A percentile compares a stretch with the other conserved stretches of the same genome.
Conservation (phyloP, 2,888 invertebrate genomes). For the Drosophila paucipuncta region DNA sequence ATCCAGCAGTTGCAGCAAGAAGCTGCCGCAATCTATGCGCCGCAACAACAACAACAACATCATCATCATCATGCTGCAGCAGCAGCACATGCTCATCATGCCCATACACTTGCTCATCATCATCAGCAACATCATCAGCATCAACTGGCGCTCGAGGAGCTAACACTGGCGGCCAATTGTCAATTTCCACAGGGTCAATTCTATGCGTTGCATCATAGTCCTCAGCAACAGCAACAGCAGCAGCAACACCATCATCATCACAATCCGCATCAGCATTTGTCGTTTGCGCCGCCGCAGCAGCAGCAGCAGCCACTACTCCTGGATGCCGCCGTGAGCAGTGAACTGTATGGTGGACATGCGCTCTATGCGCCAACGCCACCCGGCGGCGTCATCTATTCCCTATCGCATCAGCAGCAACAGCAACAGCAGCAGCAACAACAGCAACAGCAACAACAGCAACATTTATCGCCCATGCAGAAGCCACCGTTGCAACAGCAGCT, state of each 20-base stretch:
- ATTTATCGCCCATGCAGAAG: conserved; percentile 86
- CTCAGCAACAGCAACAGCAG: conserved; percentile 76
- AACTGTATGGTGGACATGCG: conserved; percentile 52
- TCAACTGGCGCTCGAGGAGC: conserved; percentile 87
- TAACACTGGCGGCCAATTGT: conserved; percentile 88
- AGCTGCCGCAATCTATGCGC: conserved; percentile 88
- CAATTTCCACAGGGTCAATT: conserved; percentile 92
- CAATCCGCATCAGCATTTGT: conserved; percentile 27
- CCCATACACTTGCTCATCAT: conserved; percentile 2
- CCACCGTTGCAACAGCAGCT: conserved; percentile 93
- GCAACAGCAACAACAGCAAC: conserved; percentile 34
- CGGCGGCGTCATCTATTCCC: conserved; percentile 25
- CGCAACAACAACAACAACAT: conserved; percentile 17
- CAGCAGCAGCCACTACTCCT: conserved; percentile 49
- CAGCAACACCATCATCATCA: conserved; percentile 84
- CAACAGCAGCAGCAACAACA: conserved; percentile 87
- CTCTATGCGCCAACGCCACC: conserved; percentile 56
- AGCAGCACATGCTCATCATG: not conserved
- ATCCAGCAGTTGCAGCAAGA: conserved; percentile 91
- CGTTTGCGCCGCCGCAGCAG: conserved; percentile 33
- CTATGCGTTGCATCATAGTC: conserved; percentile 74
- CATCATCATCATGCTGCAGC: conserved; percentile 1
- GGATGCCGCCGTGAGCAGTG: conserved; percentile 39
- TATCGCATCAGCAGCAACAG: not conserved
- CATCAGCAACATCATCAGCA: conserved; percentile 21